Evolutionary conservation across 2,797 vertebrate species (phyloP), one percentile per base, ranked within the genome.

Genomic region (Syndactyla subalaris): DNA sequence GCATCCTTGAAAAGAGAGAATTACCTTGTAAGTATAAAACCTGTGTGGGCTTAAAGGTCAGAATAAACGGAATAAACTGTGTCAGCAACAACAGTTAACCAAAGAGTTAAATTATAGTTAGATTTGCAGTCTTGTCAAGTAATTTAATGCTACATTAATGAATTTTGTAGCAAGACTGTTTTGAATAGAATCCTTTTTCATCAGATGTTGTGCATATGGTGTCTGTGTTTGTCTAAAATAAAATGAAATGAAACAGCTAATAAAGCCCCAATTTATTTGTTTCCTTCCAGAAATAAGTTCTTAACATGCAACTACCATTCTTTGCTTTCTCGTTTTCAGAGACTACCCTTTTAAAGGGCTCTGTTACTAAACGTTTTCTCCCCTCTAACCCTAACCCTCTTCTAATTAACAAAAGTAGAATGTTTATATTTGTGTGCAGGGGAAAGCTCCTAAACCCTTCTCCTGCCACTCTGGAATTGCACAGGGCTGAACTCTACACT

Each of bases 231-330:
- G 93, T 97, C 97, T 96, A 95, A 97, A 98, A 96, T 96, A 96
- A 98, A 98, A 97, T n/a, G 54, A 98, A 98, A 98, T 98, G 97
- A 98, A 98, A 98, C 97, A 98, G 97, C 97, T 98, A 98, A 98
- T 98, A 98, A 98, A 98, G 73, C 71, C 73, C 89, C 88, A 58
- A 89, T 98, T 97, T 96, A 96, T 97, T 97, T 96, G 93, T 97
- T 97, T 97, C 93, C 89, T 95, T 88, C 97, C 92, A 97, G 92
- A 96, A 98, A 68, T 81, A 96, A 95, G 61, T 94, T 94, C 87
- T 97, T 86, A 23, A 96, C 79, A 41, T 96, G 67, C 32, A 88
- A 57, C 93, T 96, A 62, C 93, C 93, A 87, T 97, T 97, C 92
- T 95, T 97, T 96, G 92, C 95, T 92, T 96, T 89, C 85, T 97